phyloP scores from a whole-genome alignment of 2,888 invertebrate genomes.

The Dorcus hopei region DNA sequence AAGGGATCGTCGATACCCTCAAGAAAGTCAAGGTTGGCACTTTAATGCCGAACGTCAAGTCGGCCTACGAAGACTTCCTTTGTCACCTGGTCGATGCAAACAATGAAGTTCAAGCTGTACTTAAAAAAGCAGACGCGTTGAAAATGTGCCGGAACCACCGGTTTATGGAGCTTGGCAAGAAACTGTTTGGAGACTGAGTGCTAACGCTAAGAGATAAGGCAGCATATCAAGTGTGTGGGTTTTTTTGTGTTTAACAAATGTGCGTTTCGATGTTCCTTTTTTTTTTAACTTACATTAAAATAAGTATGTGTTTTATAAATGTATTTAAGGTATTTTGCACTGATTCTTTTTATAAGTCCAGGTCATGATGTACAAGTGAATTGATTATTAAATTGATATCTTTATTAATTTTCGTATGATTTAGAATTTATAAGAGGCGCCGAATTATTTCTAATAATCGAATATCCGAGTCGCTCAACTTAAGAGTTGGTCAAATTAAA shows the following conservation, averaged over 20 bases:
- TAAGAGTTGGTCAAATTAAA: too few relatives aligned
- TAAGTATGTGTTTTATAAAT: conserved; percentile 1
- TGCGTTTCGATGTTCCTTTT: conserved; percentile 13
- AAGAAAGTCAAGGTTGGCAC: conserved; percentile 80
- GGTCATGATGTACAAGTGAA: too few relatives aligned
- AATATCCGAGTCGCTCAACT: too few relatives aligned
- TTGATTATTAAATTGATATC: too few relatives aligned
- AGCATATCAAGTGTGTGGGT: conserved; percentile 7
- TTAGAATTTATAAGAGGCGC: too few relatives aligned
- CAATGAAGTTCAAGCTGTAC: conserved; percentile 66
- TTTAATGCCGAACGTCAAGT: conserved; percentile 78
- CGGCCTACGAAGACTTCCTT: conserved; percentile 86
- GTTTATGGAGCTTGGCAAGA: conserved; percentile 86
- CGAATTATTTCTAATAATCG: too few relatives aligned
- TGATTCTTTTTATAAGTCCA: conserved; percentile 5
- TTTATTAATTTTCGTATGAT: too few relatives aligned
- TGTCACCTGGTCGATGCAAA: conserved; percentile 82
- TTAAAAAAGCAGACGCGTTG: conserved; percentile 79
- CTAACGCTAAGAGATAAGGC: not conserved
- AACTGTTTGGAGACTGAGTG: conserved; percentile 77
- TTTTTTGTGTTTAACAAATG: conserved; percentile 10
- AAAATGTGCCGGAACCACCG: conserved; percentile 82
- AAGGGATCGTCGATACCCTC: conserved; percentile 79
- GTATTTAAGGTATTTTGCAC: conserved; percentile 10
- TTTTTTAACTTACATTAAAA: conserved; percentile 7